Base-by-base conservation (phyloP, 2,797 vertebrate genomes). In the Austrolebias charrua region DNA sequence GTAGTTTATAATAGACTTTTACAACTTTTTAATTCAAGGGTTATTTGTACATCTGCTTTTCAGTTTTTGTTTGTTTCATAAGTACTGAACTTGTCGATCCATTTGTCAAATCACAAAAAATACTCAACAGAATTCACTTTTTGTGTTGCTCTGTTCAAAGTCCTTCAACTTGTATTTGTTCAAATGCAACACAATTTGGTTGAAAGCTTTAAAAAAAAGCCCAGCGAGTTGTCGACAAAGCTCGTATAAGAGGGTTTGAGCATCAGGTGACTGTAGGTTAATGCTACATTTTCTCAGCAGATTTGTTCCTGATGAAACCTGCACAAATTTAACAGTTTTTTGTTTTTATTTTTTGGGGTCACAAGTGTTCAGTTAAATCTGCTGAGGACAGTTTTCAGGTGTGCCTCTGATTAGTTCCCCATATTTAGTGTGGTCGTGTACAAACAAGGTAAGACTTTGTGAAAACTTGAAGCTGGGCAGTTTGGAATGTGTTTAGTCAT, bases 401-500 rank as follows among this genome's bases (percentile, higher is more conserved):
- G 35, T 38, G n/a, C 28, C 29, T 16, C 14, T 20, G 11, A n/a
- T 20, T 43, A 48, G 19, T 53, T 18, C 13, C 35, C 9, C 7
- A 4, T 0, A 14, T 3, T 18, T 16, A 29, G 51, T 44, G 9
- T 31, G 13, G 63, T 56, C 67, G 0, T 81, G 82, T 66, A 50
- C 49, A 42, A 70, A 73, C 76, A 75, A 57, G 81, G 69, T 5
- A 5, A 61, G 76, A 72, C 53, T 66, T 60, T 82, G 82, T 71
- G 69, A 79, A 78, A 84, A 86, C 85, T 63, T 75, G 84, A 80
- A 79, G 12, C 64, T 68, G 46, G 43, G 44, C 48, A 14, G 8
- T 4, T 4, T 75, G 86, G 89, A 89, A 90, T 90, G 88, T 67
- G 55, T 49, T 73, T 60, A 66, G 38, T 63, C 33, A 42, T 78